A percentile compares a stretch with the other conserved stretches of the same genome.
phyloP scores from a whole-genome alignment of 1,140 invertebrate species.

The Drosophila truncata region DNA sequence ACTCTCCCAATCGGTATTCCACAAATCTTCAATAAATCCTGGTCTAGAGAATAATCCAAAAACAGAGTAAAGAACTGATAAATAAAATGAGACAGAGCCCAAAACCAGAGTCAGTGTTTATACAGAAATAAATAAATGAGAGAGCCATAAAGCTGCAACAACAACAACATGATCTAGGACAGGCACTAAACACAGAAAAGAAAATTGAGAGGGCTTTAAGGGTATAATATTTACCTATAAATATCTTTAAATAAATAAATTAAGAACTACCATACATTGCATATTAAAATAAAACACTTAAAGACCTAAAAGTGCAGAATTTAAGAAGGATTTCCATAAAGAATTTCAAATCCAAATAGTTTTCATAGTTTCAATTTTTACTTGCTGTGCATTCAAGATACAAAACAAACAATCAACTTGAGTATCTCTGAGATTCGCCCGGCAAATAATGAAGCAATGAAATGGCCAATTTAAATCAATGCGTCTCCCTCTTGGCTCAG shows the following conservation, averaged over 20 bases:
- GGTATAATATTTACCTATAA: not conserved
- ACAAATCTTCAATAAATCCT: slow-evolving; percentile 58
- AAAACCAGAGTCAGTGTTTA: slow-evolving; percentile 1
- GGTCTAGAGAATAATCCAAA: slow-evolving; percentile 7
- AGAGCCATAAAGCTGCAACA: slow-evolving; percentile 9
- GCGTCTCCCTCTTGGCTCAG: slow-evolving; percentile 37
- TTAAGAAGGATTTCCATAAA: not conserved
- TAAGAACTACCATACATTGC: not conserved
- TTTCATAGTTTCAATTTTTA: not conserved
- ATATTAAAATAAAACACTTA: not conserved
- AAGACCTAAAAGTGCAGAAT: not conserved
- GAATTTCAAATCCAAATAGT: not conserved
- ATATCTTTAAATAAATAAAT: not conserved
- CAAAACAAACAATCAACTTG: slow-evolving; percentile 66
- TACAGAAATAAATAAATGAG: slow-evolving; percentile 50
- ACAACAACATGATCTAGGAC: slow-evolving; percentile 13
- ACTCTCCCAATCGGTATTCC: not conserved
- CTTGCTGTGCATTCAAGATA: slow-evolving; percentile 3
- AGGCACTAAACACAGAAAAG: not conserved
- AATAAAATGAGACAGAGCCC: slow-evolving; percentile 19
- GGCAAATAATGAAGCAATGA: slow-evolving; percentile 72
- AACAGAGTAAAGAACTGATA: slow-evolving; percentile 32
- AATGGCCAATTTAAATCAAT: slow-evolving; percentile 78
- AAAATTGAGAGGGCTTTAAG: not conserved
- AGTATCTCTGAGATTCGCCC: slow-evolving; percentile 45